Conservation (phyloP, 2,888 invertebrate genomes). For the Cephus sareptanus region DNA sequence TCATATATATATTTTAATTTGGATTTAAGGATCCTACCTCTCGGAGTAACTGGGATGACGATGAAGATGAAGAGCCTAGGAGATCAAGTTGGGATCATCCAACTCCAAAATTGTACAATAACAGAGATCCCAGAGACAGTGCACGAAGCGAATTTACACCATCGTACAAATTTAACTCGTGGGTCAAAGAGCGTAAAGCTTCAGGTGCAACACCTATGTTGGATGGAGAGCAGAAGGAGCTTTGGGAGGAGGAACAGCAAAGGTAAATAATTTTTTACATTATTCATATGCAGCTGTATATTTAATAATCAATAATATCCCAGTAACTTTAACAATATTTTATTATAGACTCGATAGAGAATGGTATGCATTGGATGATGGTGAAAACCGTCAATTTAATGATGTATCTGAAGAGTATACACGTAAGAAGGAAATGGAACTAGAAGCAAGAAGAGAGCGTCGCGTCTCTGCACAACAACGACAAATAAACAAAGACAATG, state of each 20-base stretch:
- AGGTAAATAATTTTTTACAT: conserved; percentile 31
- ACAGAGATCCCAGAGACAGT: conserved; percentile 59
- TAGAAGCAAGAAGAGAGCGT: conserved; percentile 90
- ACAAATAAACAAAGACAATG: conserved; percentile 98
- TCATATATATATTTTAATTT: not conserved
- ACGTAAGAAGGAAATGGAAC: conserved; percentile 90
- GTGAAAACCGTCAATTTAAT: conserved; percentile 93
- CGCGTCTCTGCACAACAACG: conserved; percentile 95
- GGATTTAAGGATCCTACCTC: conserved; percentile 68
- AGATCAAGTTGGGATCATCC: conserved; percentile 94
- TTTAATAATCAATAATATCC: not conserved
- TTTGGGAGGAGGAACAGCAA: conserved; percentile 93
- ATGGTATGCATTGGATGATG: conserved; percentile 97
- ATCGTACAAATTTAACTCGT: conserved; percentile 84
- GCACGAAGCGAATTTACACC: conserved; percentile 79
- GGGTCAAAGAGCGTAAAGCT: conserved; percentile 77
- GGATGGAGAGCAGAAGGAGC: conserved; percentile 75
- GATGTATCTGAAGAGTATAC: conserved; percentile 92
- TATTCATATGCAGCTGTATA: not conserved
- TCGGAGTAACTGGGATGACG: conserved; percentile 82
- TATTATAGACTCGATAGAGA: conserved; percentile 83
- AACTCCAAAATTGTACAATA: conserved; percentile 76
- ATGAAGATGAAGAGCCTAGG: conserved; percentile 70
- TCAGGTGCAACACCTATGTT: conserved; percentile 75
- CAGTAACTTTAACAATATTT: not conserved